Base-by-base conservation (phyloP, 2,888 invertebrate genomes). In the Agonopterix heracliana region DNA sequence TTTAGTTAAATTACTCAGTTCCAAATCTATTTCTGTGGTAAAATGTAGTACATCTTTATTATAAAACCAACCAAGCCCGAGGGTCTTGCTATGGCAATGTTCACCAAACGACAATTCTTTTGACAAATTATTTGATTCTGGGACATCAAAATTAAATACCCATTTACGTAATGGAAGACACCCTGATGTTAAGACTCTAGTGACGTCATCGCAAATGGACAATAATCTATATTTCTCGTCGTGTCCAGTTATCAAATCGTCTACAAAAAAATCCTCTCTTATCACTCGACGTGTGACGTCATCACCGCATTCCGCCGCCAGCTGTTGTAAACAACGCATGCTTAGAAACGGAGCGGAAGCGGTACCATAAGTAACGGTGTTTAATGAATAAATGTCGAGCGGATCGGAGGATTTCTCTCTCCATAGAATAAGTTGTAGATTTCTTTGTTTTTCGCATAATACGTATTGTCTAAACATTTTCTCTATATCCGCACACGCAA, bases 341-440 rank as follows among this genome's bases (percentile, higher is more conserved):
- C 55, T 58, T 10, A 63, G 41, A 42, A 48, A 61, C 7, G 63
- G 61, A 11, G 60, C 59, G 8, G 59, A 52, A 1, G 55, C 49
- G n/a, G 52, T 53, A 7, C 41, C 41, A 12, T 41, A 41, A 9
- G 41, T 41, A 9, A 41, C 41, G 7, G 41, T 41, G 3, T 41
- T 58, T 4, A 44, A n/a, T 11, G 4, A 34, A 9, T 34, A 44
- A 3, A 44, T 11, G 9, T 10, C 11, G 11, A 44, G 11, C 3
- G 34, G 44, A 34, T 44, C 44, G 7, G n/a, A 11, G 4, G 44
- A 12, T 4, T 44, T n/a, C 9, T 44, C 44, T 4, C 44, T 26
- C 44, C 44, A 44, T 10, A 44, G 11, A 11, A 44, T 44, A 10
- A 44, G 34, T 34, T 44, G 44, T n/a, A 44, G 11, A 3, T 34